Base-by-base conservation (phyloP, 2,888 invertebrate genomes). In the Pristionchus arcanus region DNA sequence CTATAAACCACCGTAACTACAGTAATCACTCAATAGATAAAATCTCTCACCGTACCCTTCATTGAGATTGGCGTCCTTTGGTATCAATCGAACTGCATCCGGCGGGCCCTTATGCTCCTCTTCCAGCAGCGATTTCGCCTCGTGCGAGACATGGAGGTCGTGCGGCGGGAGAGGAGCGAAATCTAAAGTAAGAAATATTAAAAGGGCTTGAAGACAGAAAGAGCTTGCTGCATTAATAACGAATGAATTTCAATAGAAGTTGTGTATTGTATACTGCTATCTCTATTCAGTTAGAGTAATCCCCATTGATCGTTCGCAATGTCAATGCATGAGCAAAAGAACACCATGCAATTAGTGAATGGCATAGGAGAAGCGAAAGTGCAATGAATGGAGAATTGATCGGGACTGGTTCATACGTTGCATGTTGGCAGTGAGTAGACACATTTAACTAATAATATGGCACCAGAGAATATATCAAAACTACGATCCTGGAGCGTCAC, bases 41-140 rank as follows among this genome's bases (percentile, higher is more conserved):
- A 25, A 77, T 21, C 49, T 15, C n/a, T n/a, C n/a, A 49, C 2
- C 87, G 81, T 42, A 93, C 93, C 91, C 92, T 66, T 92, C 91
- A 89, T 92, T 92, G 42, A 93, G 90, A 53, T 92, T 91, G 25
- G 91, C 93, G 89, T 93, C 90, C 90, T 92, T 92, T 15, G 93
- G 93, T 28, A 93, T 92, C 31, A 93, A 91, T 68, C 92, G 88
- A 7, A 91, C 68, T 89, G 91, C 91, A 5, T 91, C 92, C 68
- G 81, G 86, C 21, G 89, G 77, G 25, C 89, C 91, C 74, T 90
- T 90, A 16, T 90, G 90, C 63, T 91, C 91, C n/a, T 90, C 90
- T 83, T 93, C 92, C 49, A 93, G 89, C 59, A 93, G 90, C 15
- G 90, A 90, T 63, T 93, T 92, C n/a, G 93, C 91, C 71, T 91